Percentiles rank a stretch among this genome's conserved stretches.
phyloP scores from a whole-genome alignment of 1,140 invertebrate genomes.

The Pentalonia nigronervosa region DNA sequence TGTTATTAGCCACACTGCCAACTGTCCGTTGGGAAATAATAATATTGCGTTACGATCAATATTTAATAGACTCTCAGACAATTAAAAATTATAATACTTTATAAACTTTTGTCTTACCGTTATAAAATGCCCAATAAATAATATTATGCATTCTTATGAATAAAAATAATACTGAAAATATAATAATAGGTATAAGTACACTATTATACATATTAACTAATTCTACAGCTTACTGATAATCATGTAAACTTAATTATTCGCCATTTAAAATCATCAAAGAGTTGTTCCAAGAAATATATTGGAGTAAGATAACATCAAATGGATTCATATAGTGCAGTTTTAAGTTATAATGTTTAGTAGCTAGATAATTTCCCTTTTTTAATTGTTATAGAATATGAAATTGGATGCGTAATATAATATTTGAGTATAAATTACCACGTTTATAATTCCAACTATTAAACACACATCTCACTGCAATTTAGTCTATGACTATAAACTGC shows the following conservation, averaged over 20 bases:
- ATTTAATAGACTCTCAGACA: conserved; percentile 39
- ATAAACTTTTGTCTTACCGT: neutral
- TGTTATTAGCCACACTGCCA: conserved; percentile 22
- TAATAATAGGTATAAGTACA: too few relatives aligned
- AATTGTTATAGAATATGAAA: neutral
- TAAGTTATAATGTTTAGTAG: neutral
- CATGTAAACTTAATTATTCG: too few relatives aligned
- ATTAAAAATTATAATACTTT: conserved; percentile 35
- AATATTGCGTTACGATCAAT: conserved; percentile 44
- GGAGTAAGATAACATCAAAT: neutral
- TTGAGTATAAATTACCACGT: neutral
- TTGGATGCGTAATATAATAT: too few relatives aligned
- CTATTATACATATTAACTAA: neutral
- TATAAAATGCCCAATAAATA: neutral
- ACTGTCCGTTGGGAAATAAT: conserved; percentile 42
- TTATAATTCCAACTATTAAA: neutral
- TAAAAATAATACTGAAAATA: neutral
- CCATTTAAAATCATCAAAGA: too few relatives aligned
- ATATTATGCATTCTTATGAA: neutral
- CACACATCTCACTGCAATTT: neutral
- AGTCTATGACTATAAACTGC: neutral
- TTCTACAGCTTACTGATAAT: too few relatives aligned
- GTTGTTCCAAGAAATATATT: too few relatives aligned
- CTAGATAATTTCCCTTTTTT: too few relatives aligned
- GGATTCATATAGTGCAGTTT: neutral